Conservation (phyloP, 2,797 vertebrate species). For the Acipenser transmontanus region DNA sequence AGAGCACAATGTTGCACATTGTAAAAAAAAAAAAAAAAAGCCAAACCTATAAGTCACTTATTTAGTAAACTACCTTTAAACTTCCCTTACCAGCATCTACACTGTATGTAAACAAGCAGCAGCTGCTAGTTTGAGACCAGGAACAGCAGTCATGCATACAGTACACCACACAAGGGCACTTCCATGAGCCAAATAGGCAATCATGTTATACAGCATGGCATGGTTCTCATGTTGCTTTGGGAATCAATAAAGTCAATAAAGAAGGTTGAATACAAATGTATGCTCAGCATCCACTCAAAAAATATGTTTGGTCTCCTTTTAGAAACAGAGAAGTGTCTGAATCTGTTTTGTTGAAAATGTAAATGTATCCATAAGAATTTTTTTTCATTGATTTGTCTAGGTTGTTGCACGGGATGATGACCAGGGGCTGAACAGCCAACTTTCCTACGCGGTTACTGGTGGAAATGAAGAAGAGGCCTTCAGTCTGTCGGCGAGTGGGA, state of each 20-base stretch:
- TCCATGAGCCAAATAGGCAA: constrained; percentile 22
- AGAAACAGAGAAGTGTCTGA: too few species aligned
- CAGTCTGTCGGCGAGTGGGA: constrained; percentile 73
- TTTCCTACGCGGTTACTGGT: constrained; percentile 72
- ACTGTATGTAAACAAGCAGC: constrained; percentile 45
- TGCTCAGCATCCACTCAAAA: not conserved
- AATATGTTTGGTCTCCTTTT: not conserved
- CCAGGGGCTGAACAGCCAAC: constrained; percentile 76
- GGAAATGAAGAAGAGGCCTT: constrained; percentile 80
- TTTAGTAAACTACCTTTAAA: not conserved
- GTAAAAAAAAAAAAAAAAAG: constrained; percentile 6
- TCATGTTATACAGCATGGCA: constrained; percentile 4
- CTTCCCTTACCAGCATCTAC: constrained; percentile 21
- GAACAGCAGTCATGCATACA: constrained; percentile 23
- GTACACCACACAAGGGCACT: constrained; percentile 27
- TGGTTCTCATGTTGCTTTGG: not conserved
- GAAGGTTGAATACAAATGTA: not conserved
- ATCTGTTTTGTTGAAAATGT: not conserved
- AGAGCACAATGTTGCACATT: too few species aligned
- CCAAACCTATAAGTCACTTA: constrained; percentile 9
- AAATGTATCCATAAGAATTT: not conserved
- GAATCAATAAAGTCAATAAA: constrained; percentile 16
- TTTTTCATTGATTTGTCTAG: constrained; percentile 40
- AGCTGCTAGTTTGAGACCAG: constrained; percentile 32
- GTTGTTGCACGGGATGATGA: constrained; percentile 89